Evolutionary conservation across 1,140 invertebrate genomes (phyloP), one percentile per base, ranked within the genome.

Genomic region (Drosophila grimshawi): DNA sequence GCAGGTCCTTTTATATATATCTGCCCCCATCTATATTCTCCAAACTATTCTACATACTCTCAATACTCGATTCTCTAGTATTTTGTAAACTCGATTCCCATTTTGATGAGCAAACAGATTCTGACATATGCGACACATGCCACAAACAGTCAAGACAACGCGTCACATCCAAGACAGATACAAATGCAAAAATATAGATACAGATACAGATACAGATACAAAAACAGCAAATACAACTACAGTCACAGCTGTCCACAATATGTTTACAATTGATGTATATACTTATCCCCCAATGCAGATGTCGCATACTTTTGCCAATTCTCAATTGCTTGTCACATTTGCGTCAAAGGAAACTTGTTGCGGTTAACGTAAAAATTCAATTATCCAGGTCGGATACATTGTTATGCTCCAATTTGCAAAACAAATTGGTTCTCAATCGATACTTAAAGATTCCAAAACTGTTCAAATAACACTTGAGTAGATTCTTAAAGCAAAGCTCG

Each of bases 61-160:
- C 32, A 19, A 46, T 11, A 5, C 8, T 32, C 49, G 8, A 52
- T 32, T 32, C 7, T 3, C 29, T 7, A 43, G 39, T 43, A 43
- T 35, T 51, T 43, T 11, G 10, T 33, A 32, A 35, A 48, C 65
- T 62, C 65, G 8, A 39, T 74, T 62, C 51, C 49, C 53, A 46
- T 66, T 60, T 67, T 76, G 78, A 85, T 79, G 73, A 86, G 76
- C 62, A 76, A 86, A 76, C 82, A 86, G 19, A 19, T 86, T 86
- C 86, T 86, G 82, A 86, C 82, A 86, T 76, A 81, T 79, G 57
- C 68, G 60, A 78, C 61, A 76, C 73, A 76, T 65, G 67, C 60
- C 67, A 49, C 11, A 46, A 35, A 32, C 60, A 75, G 10, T 39
- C 48, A 39, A 59, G 57, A 70, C 49, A 56, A 49, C 57, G 57